Base-by-base conservation (phyloP, 2,888 invertebrate species). In the Pasiphila rectangulata region DNA sequence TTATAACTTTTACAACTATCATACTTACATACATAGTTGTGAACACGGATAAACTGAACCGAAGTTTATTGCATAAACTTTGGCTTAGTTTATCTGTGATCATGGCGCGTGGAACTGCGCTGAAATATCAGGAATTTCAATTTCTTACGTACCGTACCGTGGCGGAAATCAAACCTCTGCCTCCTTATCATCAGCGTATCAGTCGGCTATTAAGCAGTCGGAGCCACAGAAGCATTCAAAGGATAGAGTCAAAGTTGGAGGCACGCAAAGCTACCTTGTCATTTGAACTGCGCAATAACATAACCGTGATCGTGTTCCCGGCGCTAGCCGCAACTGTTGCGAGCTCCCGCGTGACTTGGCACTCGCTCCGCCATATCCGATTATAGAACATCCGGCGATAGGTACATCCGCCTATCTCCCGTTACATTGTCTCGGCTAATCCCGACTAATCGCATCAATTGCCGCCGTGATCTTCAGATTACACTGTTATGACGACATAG, bases 401-500 rank as follows among this genome's bases (percentile, higher is more conserved):
- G n/a, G 13, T 15, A 21, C 34, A 34, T 34, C 46, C 52, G 42
- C 32, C n/a, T n/a, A n/a, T n/a, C n/a, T n/a, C n/a, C n/a, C 50
- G 44, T 39, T 30, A 37, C 49, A 24, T 34, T 30, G 43, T 35
- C 40, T 44, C 45, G 4, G 41, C 40, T 48, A 43, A 43, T 48
- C 43, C 29, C 37, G 20, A 35, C 24, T 54, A 48, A 56, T 56
- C 42, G 25, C 42, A 50, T 56, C 32, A 50, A 47, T 45, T 9
- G 46, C 10, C 43, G 36, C 30, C 23, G 40, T 17, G 43, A 44
- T 46, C 32, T n/a, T n/a, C 15, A 20, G 37, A 37, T 47, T 34
- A 43, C 25, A 13, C 12, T 24, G 19, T 29, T 39, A 39, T 20
- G 12, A 20, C 9, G 27, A 20, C 20, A 2, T 25, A 27, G 6